Base-by-base conservation (phyloP, 2,797 vertebrate genomes). In the Rhincodon typus region DNA sequence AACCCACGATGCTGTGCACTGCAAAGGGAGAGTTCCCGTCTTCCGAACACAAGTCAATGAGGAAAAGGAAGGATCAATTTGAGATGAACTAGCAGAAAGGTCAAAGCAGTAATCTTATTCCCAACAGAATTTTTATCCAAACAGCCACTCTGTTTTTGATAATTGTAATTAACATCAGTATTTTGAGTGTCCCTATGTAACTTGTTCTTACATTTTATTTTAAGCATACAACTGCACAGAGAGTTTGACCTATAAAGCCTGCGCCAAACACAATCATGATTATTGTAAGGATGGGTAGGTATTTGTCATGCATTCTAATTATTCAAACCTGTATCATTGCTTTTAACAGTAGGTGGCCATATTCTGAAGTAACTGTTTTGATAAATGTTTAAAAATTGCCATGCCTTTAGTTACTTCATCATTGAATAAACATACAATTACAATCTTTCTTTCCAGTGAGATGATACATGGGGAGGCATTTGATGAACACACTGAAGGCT, bases 251-350 rank as follows among this genome's bases (percentile, higher is more conserved):
- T 95, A 95, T n/a, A 34, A 21, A 95, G 34, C 94, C 27, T 95
- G 94, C 17, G 23, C 69, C 42, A 53, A 0, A 34, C 5, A n/a
- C 6, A n/a, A 77, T 95, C 69, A 95, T 70, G 53, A 95, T 95
- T 95, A 77, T 95, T 95, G 94, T 77, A 53, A 34, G 0, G 3
- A 77, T 46, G 72, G 72, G 94, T 95, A 95, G 77, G 94, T 77
- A 34, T 95, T 95, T 95, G 17, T 53, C 13, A 13, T 74, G 50
- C 19, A 94, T 72, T 94, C 15, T 38, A 25, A 42, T 8, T 67
- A 38, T n/a, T 17, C 57, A 53, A 53, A 57, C 27, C 15, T 19
- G n/a, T 42, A 42, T 94, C 19, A 94, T 91, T 15, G 2, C 23
- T 67, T 72, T 74, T 94, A 25, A 94, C 42, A 23, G 2, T 19